Evolutionary conservation across 2,888 invertebrate species (phyloP).

Genomic region (Hemistola chrysoprasaria): DNA sequence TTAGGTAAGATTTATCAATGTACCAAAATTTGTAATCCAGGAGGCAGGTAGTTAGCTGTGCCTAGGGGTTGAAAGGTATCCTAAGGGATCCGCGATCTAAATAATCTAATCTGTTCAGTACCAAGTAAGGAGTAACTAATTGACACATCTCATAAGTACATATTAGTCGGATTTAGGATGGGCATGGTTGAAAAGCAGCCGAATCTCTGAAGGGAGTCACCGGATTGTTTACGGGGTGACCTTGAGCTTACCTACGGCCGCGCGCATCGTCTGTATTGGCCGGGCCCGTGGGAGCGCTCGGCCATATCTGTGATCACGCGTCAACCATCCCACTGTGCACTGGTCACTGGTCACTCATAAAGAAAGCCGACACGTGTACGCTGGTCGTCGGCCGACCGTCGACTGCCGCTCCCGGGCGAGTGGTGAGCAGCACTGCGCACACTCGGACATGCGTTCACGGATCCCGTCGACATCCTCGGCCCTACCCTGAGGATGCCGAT

Average conservation of each 20-base stretch:
- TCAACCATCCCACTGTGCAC: slow-evolving; percentile 56
- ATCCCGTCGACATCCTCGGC: slow-evolving; percentile 51
- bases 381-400: slow-evolving; percentile 57
- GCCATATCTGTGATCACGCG: slow-evolving; percentile 68
- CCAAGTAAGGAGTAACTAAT: too few species aligned
- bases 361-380: slow-evolving; percentile 51
- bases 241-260: slow-evolving; percentile 73
- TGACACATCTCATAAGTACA: too few species aligned
- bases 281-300: slow-evolving; percentile 66
- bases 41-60: too few species aligned
- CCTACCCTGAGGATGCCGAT: slow-evolving; percentile 52
- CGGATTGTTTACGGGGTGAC: too few species aligned
- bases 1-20: too few species aligned
- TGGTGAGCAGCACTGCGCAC: slow-evolving; percentile 58
- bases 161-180: too few species aligned
- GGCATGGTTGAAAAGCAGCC: too few species aligned
- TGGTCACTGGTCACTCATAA: slow-evolving; percentile 52
- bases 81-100: too few species aligned
- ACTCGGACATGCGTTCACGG: slow-evolving; percentile 65
- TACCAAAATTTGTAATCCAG: too few species aligned
- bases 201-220: too few species aligned
- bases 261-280: slow-evolving; percentile 68
- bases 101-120: too few species aligned
- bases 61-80: too few species aligned
- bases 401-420: slow-evolving; percentile 72